phyloP scores from a whole-genome alignment of 2,113 vertebrate genomes.

The Ochotona curzoniae region DNA sequence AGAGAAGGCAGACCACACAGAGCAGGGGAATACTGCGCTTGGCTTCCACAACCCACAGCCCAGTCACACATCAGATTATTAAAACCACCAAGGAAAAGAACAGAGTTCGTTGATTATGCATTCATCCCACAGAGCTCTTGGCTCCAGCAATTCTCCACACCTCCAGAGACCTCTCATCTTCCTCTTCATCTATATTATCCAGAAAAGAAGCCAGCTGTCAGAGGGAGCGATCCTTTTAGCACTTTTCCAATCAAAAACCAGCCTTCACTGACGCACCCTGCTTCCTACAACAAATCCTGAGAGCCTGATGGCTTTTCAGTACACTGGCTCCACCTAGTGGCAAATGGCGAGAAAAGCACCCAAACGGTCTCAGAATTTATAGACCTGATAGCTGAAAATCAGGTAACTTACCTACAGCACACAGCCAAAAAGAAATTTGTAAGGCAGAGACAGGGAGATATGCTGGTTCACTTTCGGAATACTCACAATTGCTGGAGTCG shows the following conservation, averaged over 20 bases:
- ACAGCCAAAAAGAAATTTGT: background rate
- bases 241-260: slow-evolving; percentile 77
- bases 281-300: slow-evolving; percentile 76
- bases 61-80: slow-evolving; percentile 69
- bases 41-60: slow-evolving; percentile 60
- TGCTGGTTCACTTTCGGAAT: too few species aligned
- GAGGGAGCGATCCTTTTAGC: slow-evolving; percentile 76
- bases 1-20: slow-evolving; percentile 9
- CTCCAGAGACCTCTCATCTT: slow-evolving; percentile 79
- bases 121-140: slow-evolving; percentile 78
- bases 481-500: too few species aligned
- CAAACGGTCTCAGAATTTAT: background rate
- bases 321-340: slow-evolving; percentile 85
- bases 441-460: too few species aligned
- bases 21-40: background rate
- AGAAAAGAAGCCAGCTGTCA: slow-evolving; percentile 77
- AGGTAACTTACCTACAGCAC: background rate
- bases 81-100: slow-evolving; percentile 70
- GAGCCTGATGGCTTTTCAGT: slow-evolving; percentile 65
- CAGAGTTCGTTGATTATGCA: slow-evolving; percentile 68
- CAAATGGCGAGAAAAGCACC: background rate
- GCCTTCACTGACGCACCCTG: slow-evolving; percentile 63
- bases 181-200: slow-evolving; percentile 77
- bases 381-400: slow-evolving; percentile 12
- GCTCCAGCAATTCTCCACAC: slow-evolving; percentile 74